These are phyloP conservation scores for Allygus modestus DNA, from an alignment of 2,888 invertebrate genomes.

Conservation along the genomic window DNA sequence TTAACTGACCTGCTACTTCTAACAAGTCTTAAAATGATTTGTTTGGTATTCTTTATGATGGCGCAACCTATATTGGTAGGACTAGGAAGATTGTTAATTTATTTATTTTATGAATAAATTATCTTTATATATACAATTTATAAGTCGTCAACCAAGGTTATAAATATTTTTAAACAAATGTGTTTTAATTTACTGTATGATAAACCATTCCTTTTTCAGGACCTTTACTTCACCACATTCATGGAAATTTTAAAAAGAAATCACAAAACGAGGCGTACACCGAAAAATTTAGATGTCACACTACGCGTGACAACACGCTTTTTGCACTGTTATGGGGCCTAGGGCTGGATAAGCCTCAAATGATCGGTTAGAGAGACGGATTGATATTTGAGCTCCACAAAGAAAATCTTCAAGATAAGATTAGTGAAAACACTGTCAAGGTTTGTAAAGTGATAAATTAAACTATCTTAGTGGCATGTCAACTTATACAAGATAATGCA, in stretches of 20 bases:
- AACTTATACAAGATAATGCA: too few relatives aligned
- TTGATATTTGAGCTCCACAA: conserved; percentile 40
- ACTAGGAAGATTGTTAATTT: too few relatives aligned
- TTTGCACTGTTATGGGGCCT: conserved; percentile 30
- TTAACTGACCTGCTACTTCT: too few relatives aligned
- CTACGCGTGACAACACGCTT: conserved; percentile 24
- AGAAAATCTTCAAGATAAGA: background rate
- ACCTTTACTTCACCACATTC: conserved; percentile 21
- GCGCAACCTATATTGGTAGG: too few relatives aligned
- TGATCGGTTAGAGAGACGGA: conserved; percentile 37
- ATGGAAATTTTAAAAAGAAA: background rate
- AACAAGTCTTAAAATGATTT: too few relatives aligned
- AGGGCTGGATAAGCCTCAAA: background rate
- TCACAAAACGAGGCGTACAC: background rate
- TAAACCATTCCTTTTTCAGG: conserved; percentile 14
- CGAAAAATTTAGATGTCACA: conserved; percentile 27
- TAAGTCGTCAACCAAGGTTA: too few relatives aligned
- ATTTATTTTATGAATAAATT: too few relatives aligned
- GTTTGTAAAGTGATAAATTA: background rate
- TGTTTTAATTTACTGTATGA: too few relatives aligned
- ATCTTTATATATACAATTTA: too few relatives aligned
- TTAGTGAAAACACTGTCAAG: conserved; percentile 17
- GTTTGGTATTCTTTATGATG: too few relatives aligned
- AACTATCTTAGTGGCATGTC: too few relatives aligned
- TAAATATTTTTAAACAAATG: too few relatives aligned